Evolutionary conservation across 2,888 invertebrate species (phyloP), one percentile per base, ranked within the genome.

Genomic region (Dolomedes plantarius): DNA sequence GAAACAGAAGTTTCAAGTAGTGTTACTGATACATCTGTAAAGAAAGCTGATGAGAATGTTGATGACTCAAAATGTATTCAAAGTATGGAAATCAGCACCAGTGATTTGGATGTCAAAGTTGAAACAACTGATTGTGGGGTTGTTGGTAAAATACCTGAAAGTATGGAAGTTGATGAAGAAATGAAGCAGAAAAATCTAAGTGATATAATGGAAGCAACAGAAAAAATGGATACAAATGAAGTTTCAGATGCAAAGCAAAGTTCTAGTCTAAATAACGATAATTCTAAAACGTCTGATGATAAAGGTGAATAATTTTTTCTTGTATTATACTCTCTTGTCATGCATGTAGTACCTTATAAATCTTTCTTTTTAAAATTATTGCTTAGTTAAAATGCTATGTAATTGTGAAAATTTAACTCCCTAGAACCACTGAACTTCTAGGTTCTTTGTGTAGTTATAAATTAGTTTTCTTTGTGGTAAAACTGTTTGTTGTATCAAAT

Each of bases 271-370:
- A 64, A 64, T 11, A 28, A 64, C 9, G n/a, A 16, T 13, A 67
- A 67, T 67, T 13, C 16, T 29, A 16, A 31, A 9, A 31, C n/a
- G n/a, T n/a, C 28, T 65, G 65, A 31, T 31, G 31, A 31, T 28
- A 67, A 13, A 67, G 31, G 67, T 67, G 2, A 32, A 31, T 67
- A 64, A 64, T 16, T 67, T n/a, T n/a, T 1, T n/a, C n/a, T n/a
- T n/a, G n/a, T n/a, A n/a, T n/a, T n/a, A n/a, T n/a, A n/a, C n/a
- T n/a, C n/a, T n/a, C n/a, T n/a, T n/a, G n/a, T n/a, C n/a, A n/a
- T n/a, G n/a, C n/a, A n/a, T n/a, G n/a, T n/a, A n/a, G n/a, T n/a
- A n/a, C n/a, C n/a, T n/a, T n/a, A n/a, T n/a, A n/a, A n/a, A n/a
- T n/a, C n/a, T n/a, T n/a, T n/a, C n/a, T n/a, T n/a, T n/a, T n/a